phyloP scores from a whole-genome alignment of 1,140 invertebrate species.

The Probaryconus sp. region DNA sequence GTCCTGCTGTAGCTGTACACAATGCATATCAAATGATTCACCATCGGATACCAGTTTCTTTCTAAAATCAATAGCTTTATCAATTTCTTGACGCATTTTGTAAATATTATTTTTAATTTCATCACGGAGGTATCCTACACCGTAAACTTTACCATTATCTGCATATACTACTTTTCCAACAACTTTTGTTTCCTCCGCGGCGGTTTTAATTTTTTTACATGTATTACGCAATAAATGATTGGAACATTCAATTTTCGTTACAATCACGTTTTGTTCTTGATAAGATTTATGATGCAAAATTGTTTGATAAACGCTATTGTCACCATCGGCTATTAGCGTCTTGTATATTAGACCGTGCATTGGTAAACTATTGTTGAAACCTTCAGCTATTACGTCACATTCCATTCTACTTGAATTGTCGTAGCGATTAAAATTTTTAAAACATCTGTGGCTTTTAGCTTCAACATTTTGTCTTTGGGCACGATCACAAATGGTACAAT shows the following conservation, averaged over 20 bases:
- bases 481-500: no score
- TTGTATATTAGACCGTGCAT: conserved; percentile 71
- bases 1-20: conserved; percentile 52
- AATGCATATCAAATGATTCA: no score
- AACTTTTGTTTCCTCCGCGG: conserved; percentile 19
- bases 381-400: conserved; percentile 71
- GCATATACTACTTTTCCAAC: conserved; percentile 2
- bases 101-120: neutral
- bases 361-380: conserved; percentile 68
- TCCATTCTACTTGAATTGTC: no score
- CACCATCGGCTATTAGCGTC: conserved; percentile 73
- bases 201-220: conserved; percentile 43
- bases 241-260: conserved; percentile 71
- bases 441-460: no score
- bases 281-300: conserved; percentile 66
- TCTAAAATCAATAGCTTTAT: neutral
- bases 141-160: neutral
- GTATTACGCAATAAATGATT: conserved; percentile 68
- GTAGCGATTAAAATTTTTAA: conserved; percentile 67
- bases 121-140: conserved; percentile 6
- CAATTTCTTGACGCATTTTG: neutral
- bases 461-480: no score
- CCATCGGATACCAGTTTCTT: conserved; percentile 21
- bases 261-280: conserved; percentile 46
- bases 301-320: conserved; percentile 69